Conservation (phyloP, 2,797 vertebrate genomes). For the Cossypha niveicapilla region DNA sequence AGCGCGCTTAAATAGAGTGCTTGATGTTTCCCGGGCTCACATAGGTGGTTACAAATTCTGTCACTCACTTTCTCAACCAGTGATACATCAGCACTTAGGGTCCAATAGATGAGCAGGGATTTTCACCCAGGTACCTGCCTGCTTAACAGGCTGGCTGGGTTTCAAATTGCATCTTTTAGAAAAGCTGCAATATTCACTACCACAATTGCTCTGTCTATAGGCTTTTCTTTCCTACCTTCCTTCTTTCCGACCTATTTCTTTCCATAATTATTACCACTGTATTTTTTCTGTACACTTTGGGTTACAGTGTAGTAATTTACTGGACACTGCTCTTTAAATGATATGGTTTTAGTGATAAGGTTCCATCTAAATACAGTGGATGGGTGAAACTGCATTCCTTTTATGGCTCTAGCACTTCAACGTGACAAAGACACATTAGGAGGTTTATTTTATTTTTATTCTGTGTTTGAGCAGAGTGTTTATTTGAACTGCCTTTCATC, state of each 20-base stretch:
- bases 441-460: not conserved
- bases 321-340: not conserved
- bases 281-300: not conserved
- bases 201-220: not conserved
- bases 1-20: too few species aligned
- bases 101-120: too few species aligned
- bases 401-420: not conserved
- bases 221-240: not conserved
- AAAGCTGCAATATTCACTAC: too few species aligned
- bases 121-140: too few species aligned
- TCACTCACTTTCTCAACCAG: too few species aligned
- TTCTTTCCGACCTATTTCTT: not conserved
- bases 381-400: not conserved
- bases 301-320: not conserved
- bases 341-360: not conserved
- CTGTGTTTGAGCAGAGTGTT: not conserved
- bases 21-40: too few species aligned
- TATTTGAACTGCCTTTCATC: slow-evolving; percentile 44
- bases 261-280: not conserved
- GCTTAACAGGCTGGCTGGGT: too few species aligned
- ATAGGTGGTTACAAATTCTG: too few species aligned
- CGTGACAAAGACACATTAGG: not conserved
- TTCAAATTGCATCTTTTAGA: too few species aligned
- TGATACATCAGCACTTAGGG: too few species aligned
- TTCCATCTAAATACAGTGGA: not conserved